Evolutionary conservation across 2,113 vertebrate genomes (phyloP).

Genomic region (Notothenia rossii): DNA sequence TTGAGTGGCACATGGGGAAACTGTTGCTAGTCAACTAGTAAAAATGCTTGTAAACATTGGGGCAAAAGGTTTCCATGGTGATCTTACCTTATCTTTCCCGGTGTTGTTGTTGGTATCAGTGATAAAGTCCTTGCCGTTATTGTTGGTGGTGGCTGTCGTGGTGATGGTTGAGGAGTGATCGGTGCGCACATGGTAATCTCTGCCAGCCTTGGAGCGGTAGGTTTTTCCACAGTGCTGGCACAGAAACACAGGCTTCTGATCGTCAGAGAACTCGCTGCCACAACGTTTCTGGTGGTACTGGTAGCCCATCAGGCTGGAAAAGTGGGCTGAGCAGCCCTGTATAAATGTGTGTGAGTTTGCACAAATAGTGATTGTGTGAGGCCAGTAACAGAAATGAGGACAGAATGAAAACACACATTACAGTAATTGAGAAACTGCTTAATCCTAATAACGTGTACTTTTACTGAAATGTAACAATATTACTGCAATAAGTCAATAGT

Average conservation of each 20-base stretch:
- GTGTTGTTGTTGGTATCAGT: conserved; percentile 79
- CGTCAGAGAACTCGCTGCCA: conserved; percentile 88
- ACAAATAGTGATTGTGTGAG: conserved; percentile 43
- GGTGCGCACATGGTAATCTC: conserved; percentile 93
- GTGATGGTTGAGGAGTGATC: conserved; percentile 82
- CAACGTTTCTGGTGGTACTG: conserved; percentile 97
- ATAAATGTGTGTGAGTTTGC: conserved; percentile 52
- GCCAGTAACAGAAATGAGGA: conserved; percentile 55
- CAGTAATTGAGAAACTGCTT: conserved; percentile 40
- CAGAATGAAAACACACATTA: conserved; percentile 56
- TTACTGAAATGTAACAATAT: conserved; percentile 35
- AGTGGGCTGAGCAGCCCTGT: conserved; percentile 93
- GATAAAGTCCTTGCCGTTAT: conserved; percentile 58
- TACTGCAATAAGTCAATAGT: conserved; percentile 30
- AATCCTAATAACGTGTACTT: conserved; percentile 33
- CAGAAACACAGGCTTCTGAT: conserved; percentile 90
- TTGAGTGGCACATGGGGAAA: conserved; percentile 32
- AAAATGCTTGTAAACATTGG: neutral
- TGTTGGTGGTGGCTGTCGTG: conserved; percentile 30
- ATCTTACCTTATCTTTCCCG: conserved; percentile 75
- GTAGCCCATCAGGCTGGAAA: conserved; percentile 96
- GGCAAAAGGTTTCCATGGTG: neutral
- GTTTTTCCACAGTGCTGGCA: conserved; percentile 92
- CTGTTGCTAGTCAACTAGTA: neutral
- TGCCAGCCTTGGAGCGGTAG: conserved; percentile 94